Percentiles rank a stretch among this genome's conserved stretches.
Evolutionary conservation across 2,888 invertebrate genomes (phyloP).

Genomic region (Drosophila anomelani): DNA sequence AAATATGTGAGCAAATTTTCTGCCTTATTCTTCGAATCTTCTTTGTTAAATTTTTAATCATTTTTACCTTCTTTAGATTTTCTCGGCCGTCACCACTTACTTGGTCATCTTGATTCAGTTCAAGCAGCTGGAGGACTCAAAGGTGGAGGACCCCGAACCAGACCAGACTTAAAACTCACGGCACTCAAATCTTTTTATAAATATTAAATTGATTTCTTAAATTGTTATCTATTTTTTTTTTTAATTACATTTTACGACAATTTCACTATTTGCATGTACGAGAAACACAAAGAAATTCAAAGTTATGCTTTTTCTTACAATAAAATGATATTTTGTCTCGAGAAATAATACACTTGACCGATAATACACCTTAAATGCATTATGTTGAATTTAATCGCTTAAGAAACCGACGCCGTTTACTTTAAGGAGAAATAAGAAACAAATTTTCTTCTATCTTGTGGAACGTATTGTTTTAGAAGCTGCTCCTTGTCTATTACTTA

Average conservation of each 20-base stretch:
- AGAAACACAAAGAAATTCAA: conserved; percentile 39
- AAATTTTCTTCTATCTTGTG: conserved; percentile 24
- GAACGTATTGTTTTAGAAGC: conserved; percentile 31
- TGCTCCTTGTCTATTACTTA: conserved; percentile 29
- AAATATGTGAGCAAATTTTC: too few species aligned
- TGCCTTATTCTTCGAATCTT: too few species aligned
- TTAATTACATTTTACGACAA: conserved; percentile 67
- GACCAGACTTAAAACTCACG: conserved; percentile 4
- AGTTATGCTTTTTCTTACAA: conserved; percentile 12
- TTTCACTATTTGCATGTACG: conserved; percentile 61
- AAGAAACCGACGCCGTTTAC: conserved; percentile 61
- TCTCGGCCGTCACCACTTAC: conserved; percentile 84
- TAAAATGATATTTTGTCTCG: conserved; percentile 29
- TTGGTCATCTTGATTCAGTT: conserved; percentile 84
- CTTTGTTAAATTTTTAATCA: background rate
- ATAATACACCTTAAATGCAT: conserved; percentile 34
- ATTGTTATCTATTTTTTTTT: conserved; percentile 51
- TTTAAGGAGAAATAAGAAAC: conserved; percentile 14
- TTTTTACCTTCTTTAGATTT: conserved; percentile 69
- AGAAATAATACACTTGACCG: conserved; percentile 24
- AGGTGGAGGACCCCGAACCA: conserved; percentile 62
- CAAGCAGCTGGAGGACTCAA: conserved; percentile 83
- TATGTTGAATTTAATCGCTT: conserved; percentile 36
- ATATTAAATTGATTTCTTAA: conserved; percentile 20
- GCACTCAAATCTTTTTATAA: conserved; percentile 1